These are phyloP conservation scores for Lypha dubia DNA, from an alignment of 2,888 invertebrate species.

Conservation along the genomic window DNA sequence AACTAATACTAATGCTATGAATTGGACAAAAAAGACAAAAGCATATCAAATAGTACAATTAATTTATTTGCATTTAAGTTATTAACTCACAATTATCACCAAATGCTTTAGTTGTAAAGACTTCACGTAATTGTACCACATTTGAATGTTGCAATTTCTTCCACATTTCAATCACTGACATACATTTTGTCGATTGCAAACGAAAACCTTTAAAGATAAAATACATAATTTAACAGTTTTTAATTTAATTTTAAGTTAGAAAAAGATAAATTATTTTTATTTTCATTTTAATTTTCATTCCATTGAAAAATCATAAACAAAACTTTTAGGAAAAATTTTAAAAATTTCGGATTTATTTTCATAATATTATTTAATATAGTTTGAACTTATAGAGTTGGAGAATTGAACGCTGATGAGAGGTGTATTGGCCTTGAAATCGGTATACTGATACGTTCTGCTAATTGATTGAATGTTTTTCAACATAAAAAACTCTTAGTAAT, in stretches of 20 bases:
- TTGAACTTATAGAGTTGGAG: too few species aligned
- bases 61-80: background rate
- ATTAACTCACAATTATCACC: conserved; percentile 95
- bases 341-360: background rate
- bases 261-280: too few species aligned
- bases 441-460: too few species aligned
- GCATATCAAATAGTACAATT: background rate
- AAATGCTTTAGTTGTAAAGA: conserved; percentile 97
- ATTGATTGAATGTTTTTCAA: too few species aligned
- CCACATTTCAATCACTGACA: conserved; percentile 95
- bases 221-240: background rate
- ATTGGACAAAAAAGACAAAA: conserved; percentile 19
- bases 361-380: too few species aligned
- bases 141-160: conserved; percentile 97
- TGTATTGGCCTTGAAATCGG: too few species aligned
- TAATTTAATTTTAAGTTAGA: too few species aligned
- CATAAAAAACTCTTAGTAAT: too few species aligned
- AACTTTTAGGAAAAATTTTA: too few species aligned
- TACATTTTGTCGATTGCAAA: conserved; percentile 91
- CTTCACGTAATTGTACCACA: conserved; percentile 95
- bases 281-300: too few species aligned
- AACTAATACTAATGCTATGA: conserved; percentile 93
- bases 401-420: too few species aligned
- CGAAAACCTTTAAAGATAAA: conserved; percentile 86
- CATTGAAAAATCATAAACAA: too few species aligned